phyloP scores from a whole-genome alignment of 2,797 vertebrate genomes.

The Hozukius guyotensis region DNA sequence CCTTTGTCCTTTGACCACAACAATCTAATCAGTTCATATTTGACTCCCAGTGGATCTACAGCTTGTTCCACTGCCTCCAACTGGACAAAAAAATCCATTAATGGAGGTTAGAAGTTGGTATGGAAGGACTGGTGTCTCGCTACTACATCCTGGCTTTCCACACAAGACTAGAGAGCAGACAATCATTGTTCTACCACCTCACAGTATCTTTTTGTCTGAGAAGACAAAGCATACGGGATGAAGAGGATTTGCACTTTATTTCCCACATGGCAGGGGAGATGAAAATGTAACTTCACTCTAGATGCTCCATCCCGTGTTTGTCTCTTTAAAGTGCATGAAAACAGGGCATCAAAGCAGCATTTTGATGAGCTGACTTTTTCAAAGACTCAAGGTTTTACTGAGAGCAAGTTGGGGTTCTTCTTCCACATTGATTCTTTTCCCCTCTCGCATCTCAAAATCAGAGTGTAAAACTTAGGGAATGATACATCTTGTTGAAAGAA shows the following conservation, averaged over 20 bases:
- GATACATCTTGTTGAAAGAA: background rate
- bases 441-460: background rate
- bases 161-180: background rate
- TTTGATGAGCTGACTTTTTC: background rate
- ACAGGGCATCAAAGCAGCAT: background rate
- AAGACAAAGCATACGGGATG: background rate
- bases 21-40: no score
- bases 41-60: no score
- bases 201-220: background rate
- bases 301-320: background rate
- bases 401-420: background rate
- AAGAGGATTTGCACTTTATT: conserved; percentile 17
- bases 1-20: no score
- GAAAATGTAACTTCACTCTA: background rate
- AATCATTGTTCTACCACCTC: background rate
- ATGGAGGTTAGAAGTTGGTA: no score
- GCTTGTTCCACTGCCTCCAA: no score
- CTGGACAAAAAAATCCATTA: no score
- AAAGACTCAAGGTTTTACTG: background rate
- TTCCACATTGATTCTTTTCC: background rate
- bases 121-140: no score
- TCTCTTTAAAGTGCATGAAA: background rate
- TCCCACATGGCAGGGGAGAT: background rate
- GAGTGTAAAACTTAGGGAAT: background rate
- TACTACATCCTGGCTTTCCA: background rate